Evolutionary conservation across 2,113 vertebrate genomes (phyloP).

Genomic region (Ancistrus triradiatus): DNA sequence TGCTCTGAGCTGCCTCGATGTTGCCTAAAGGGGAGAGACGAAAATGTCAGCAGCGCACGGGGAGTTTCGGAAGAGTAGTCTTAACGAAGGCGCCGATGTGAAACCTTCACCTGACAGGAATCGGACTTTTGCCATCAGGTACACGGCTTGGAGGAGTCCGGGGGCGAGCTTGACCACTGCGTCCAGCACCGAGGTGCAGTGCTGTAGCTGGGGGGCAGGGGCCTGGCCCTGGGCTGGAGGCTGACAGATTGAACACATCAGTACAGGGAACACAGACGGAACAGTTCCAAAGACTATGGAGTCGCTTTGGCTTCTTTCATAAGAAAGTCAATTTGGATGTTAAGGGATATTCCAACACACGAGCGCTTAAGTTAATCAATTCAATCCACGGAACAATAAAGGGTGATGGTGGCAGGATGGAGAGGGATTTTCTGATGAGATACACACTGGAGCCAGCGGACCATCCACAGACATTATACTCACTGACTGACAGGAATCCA

Average conservation of each 20-base stretch:
- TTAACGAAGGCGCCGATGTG: background rate
- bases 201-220: conserved; percentile 77
- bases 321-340: background rate
- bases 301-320: background rate
- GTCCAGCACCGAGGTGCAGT: conserved; percentile 83
- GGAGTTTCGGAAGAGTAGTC: no score
- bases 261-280: background rate
- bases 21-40: conserved; percentile 69
- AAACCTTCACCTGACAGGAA: conserved; percentile 81
- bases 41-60: background rate
- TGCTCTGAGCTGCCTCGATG: conserved; percentile 76
- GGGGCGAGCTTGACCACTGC: conserved; percentile 85
- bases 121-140: conserved; percentile 85
- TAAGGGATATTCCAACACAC: background rate
- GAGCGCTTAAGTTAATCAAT: background rate
- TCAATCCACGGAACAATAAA: background rate
- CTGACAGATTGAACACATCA: conserved; percentile 57
- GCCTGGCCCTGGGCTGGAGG: conserved; percentile 76
- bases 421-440: background rate
- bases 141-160: conserved; percentile 83
- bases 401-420: background rate
- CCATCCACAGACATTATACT: background rate
- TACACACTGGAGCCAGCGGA: background rate
- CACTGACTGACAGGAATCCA: no score
- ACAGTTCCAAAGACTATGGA: background rate